Evolutionary conservation across 2,888 invertebrate species (phyloP), one percentile per base, ranked within the genome.

Genomic region (Steinernema hermaphroditum): DNA sequence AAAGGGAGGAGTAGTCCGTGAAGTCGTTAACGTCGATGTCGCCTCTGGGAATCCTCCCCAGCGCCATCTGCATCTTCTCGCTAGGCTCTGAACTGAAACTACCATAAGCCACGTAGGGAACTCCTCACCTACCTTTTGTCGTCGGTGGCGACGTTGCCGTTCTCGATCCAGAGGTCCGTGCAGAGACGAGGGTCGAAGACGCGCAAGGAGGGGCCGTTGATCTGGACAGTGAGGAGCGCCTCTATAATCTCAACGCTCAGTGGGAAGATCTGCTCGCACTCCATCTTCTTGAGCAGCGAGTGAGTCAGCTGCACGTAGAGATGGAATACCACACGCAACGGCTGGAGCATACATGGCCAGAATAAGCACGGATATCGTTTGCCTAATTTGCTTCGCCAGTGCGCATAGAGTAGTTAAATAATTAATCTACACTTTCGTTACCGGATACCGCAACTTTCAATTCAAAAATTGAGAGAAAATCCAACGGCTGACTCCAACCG

Each of bases 51-150:
- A 46, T 46, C 22, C 22, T 2, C 16, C 46, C 46, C 16, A 19
- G 16, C 46, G 46, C 46, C 46, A 46, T 46, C 46, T 19, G 46
- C 46, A 46, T 46, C 46, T 46, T 46, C 46, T 16, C 46, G n/a
- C 46, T 46, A 2, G 46, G 16, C n/a, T 46, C 46, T 16, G 16
- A 19, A 9, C 46, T 46, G 46, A 46, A 46, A 46, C 4, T 46
- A 46, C 4, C 16, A 19, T 19, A 46, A 46, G 8, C 8, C 43
- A 41, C 8, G 16, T 16, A 41, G 43, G 9, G 16, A 16, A 46
- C 6, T 46, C 46, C 4, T 8, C 37, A 37, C 37, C 16, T 19
- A 46, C 46, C n/a, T 16, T 16, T 46, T n/a, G 46, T 46, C n/a
- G 16, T 46, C 46, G 4, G n/a, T 16, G 46, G 46, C 46, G 46